Evolutionary conservation across 2,113 vertebrate genomes (phyloP), one percentile per base, ranked within the genome.

Genomic region (Origma solitaria): DNA sequence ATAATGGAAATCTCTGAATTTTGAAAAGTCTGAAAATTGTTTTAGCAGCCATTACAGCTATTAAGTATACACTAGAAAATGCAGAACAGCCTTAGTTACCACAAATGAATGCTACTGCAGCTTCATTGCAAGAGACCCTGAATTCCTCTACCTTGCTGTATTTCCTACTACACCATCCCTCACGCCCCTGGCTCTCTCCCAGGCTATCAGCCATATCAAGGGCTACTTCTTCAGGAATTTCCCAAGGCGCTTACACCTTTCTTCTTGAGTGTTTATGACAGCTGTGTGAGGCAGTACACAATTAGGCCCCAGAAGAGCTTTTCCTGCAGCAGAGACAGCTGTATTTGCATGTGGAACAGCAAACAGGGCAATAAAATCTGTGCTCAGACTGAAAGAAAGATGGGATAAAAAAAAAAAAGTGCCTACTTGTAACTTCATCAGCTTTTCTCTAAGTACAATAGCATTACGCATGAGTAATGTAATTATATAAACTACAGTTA

Each of bases 121-220:
- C 3, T 65, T 53, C 13, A 25, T 23, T 85, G 62, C 13, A 53
- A 64, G 58, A 65, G 15, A 15, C 13, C 15, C 15, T 27, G 10
- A 64, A 47, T 53, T 38, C 24, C 2, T 20, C 10, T 13, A 21
- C 24, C 37, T 24, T 70, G 9, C 33, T 60, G 5, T 11, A 16
- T 1, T 3, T 45, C 6, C 1, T 3, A 6, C 8, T 28, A 10
- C 21, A 69, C 8, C 9, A 19, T n/a, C 22, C 17, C 13, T 79
- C 28, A 42, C 20, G 4, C 19, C 35, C 15, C n/a, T 85, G 33
- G 33, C 14, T 72, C 33, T 17, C 19, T 87, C 17, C 3, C 7
- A 82, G 35, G 11, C 23, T 73, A 21, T 23, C 73, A 11, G 1
- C 45, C 30, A 45, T 24, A 54, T 30, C 23, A 72, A 84, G 11